Conservation (phyloP, 2,888 invertebrate species). For the Conchocele bisecta region DNA sequence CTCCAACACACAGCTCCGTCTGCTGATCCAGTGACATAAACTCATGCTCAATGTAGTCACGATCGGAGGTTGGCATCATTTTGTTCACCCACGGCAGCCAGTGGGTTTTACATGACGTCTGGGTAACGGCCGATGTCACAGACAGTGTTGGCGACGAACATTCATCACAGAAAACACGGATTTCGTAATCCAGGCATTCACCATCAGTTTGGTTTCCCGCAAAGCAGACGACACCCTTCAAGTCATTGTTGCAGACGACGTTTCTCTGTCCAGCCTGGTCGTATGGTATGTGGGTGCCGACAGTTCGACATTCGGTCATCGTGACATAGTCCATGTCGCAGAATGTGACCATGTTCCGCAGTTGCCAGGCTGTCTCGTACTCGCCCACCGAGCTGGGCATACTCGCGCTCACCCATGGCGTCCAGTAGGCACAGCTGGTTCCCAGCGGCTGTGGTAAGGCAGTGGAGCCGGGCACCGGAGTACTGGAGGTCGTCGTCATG, state of each 20-base stretch:
- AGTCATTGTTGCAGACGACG: conserved; percentile 71
- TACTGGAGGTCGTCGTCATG: conserved; percentile 18
- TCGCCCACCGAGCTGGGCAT: conserved; percentile 63
- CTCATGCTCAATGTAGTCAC: conserved; percentile 65
- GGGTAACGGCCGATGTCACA: conserved; percentile 58
- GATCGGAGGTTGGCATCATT: conserved; percentile 49
- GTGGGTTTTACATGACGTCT: conserved; percentile 42
- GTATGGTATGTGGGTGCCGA: conserved; percentile 58
- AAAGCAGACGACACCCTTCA: conserved; percentile 42
- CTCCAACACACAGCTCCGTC: conserved; percentile 33
- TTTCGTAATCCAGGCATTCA: conserved; percentile 76
- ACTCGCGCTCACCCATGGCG: conserved; percentile 72
- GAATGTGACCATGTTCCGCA: conserved; percentile 60
- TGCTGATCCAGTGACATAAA: conserved; percentile 57
- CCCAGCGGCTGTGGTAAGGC: conserved; percentile 6
- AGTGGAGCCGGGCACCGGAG: conserved; percentile 15
- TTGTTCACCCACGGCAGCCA: conserved; percentile 71
- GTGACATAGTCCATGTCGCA: conserved; percentile 54
- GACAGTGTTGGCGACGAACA: conserved; percentile 41
- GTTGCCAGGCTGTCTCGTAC: conserved; percentile 62
- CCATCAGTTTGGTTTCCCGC: conserved; percentile 57
- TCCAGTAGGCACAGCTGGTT: conserved; percentile 71
- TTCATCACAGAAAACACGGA: conserved; percentile 77
- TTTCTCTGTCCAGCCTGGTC: conserved; percentile 87
- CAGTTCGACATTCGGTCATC: conserved; percentile 64